phyloP scores from a whole-genome alignment of 2,888 invertebrate species.

The Magallana nippona region DNA sequence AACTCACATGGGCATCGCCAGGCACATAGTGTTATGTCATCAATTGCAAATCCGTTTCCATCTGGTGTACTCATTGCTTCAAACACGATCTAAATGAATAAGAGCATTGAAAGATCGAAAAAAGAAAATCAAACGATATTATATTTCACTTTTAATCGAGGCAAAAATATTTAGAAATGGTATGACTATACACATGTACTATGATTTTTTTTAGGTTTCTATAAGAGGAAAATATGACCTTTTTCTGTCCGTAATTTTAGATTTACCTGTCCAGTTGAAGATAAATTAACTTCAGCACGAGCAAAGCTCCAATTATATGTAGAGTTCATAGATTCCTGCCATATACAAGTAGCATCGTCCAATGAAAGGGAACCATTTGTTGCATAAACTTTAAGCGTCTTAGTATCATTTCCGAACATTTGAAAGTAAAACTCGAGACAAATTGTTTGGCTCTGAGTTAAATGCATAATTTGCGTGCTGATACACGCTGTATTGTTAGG shows the following conservation, averaged over 20 bases:
- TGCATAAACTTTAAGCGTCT: neutral
- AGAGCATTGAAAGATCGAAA: neutral
- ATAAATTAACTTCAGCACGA: too few species aligned
- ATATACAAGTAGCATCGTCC: neutral
- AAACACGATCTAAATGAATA: neutral
- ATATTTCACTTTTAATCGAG: too few species aligned
- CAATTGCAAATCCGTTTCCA: neutral
- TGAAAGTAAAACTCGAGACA: conserved; percentile 1
- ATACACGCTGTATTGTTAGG: neutral
- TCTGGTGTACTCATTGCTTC: neutral
- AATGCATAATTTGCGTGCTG: neutral
- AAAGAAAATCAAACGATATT: neutral
- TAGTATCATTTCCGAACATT: neutral
- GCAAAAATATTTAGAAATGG: too few species aligned
- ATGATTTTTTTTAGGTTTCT: too few species aligned
- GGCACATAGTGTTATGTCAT: neutral
- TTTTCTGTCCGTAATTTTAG: too few species aligned
- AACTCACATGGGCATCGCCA: too few species aligned
- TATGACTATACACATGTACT: too few species aligned
- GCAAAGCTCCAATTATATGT: neutral
- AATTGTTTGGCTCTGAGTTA: neutral
- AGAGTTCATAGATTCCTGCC: neutral
- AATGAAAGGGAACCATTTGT: neutral
- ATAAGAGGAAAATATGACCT: too few species aligned
- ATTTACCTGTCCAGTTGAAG: too few species aligned